phyloP scores from a whole-genome alignment of 2,113 vertebrate species.

The Acrocephalus kingi region DNA sequence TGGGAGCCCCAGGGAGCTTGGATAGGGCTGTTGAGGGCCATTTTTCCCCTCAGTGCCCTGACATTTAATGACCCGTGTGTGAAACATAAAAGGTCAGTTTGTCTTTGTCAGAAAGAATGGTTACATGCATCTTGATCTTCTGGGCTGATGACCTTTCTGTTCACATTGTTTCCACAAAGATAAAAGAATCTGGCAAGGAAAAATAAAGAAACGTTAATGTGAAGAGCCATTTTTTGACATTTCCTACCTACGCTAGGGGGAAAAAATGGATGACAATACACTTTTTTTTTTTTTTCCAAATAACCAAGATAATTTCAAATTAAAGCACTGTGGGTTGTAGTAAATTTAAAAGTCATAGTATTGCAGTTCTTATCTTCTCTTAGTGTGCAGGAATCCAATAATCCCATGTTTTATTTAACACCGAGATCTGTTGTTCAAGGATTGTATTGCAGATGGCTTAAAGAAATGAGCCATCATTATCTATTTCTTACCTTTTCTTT shows the following conservation, averaged over 20 bases:
- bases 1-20: not conserved
- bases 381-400: not conserved
- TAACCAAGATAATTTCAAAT: not conserved
- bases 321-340: not conserved
- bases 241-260: fast-evolving
- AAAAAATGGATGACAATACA: not conserved
- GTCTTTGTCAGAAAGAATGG: not conserved
- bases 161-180: not conserved
- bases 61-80: not conserved
- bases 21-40: not conserved
- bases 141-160: conserved; percentile 38
- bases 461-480: not conserved
- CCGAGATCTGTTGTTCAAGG: not conserved
- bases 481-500: not conserved
- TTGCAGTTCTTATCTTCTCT: not conserved
- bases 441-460: not conserved
- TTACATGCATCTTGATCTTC: not conserved
- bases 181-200: not conserved
- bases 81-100: conserved; percentile 22
- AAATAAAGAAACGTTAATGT: conserved; percentile 6
- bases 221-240: not conserved
- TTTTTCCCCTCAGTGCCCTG: not conserved
- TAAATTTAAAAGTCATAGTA: not conserved
- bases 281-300: not conserved
- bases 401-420: not conserved